Base-by-base conservation (phyloP, 35 echinoderm and acorn worm genomes). In the Amphiura filiformis region DNA sequence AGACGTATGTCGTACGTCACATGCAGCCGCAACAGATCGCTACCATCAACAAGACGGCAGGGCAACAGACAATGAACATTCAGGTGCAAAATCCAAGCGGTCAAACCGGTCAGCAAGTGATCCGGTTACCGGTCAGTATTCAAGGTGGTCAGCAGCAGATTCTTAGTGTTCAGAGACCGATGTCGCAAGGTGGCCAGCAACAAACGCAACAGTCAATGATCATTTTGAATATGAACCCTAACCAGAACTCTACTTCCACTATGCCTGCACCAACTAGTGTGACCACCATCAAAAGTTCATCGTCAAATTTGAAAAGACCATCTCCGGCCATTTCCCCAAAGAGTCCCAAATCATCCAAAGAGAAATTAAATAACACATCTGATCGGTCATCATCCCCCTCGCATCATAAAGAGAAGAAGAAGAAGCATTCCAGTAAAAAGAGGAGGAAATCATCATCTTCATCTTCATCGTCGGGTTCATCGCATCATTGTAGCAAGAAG, bases 391-490 rank as follows among this genome's bases (percentile, higher is more conserved):
- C 85, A 18, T 76, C 85, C 39, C 40, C 85, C 39, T 77, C 85
- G 4, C 61, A 70, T 70, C 61, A 70, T 70, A 70, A 70, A 70
- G 61, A 70, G 28, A 70, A 70, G 61, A 70, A 70, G 26, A 70
- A 70, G 26, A 70, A 70, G 61, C 61, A 70, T 30, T 81, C 79
- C 11, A 86, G 86, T 32, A 97, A 89, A 42, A 97, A 91, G 75
- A 87, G 89, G 82, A 89, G 95, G 38, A 75, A 83, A 35, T 97
- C 95, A 14, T 97, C 95, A 15, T 88, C 91, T 0, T 91, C 95
- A 22, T 97, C 95, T 20, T 87, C 91, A 28, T 90, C 94, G 20
- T 83, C 81, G 12, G 35, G 33, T n/a, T 70, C 83, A 15, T 85
- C 83, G 15, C 2, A 40, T 65, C 47, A 85, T n/a, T 85, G 49